Conservation (phyloP, 2,888 invertebrate species). For the Oxytorus armatus region DNA sequence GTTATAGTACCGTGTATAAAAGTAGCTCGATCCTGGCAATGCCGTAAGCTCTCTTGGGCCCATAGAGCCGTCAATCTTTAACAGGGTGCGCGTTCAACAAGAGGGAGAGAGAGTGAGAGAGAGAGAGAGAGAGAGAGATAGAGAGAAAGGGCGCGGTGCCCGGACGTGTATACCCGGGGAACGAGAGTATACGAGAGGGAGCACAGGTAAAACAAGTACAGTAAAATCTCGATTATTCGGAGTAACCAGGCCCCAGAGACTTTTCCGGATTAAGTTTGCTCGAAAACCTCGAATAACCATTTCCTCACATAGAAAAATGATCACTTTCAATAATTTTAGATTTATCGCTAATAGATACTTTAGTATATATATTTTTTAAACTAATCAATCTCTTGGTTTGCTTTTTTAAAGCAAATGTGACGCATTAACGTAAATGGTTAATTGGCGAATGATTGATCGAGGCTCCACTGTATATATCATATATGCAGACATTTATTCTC, state of each 20-base stretch:
- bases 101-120: constrained; percentile 14
- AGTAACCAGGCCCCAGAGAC: too few species aligned
- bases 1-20: constrained; percentile 24
- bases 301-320: too few species aligned
- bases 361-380: too few species aligned
- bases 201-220: constrained; percentile 26
- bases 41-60: constrained; percentile 15
- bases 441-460: too few species aligned
- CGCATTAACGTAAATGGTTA: too few species aligned
- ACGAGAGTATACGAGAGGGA: constrained; percentile 32
- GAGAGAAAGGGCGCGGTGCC: constrained; percentile 33
- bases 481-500: neutral
- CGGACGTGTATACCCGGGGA: constrained; percentile 29
- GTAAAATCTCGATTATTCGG: constrained; percentile 9
- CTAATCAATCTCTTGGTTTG: too few species aligned
- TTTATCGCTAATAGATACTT: too few species aligned
- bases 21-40: constrained; percentile 35
- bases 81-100: constrained; percentile 30
- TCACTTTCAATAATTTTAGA: too few species aligned
- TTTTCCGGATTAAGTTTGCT: neutral
- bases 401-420: too few species aligned
- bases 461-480: neutral
- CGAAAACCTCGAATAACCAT: neutral
- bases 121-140: constrained; percentile 3
- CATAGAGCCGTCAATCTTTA: constrained; percentile 52